phyloP scores from a whole-genome alignment of 2,797 vertebrate genomes.

The Centroberyx gerrardi region DNA sequence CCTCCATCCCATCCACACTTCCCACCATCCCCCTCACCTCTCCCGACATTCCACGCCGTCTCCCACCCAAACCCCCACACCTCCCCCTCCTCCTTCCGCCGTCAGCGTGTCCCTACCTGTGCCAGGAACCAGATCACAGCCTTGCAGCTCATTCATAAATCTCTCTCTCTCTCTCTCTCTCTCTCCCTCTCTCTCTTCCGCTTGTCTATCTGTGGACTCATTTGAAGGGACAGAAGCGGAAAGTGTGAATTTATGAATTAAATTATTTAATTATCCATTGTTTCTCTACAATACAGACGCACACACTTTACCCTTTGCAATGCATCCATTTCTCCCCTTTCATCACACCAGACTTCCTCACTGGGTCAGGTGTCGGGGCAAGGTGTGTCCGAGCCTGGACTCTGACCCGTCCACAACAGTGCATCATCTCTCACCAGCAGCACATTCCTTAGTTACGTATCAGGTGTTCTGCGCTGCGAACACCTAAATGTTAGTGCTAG shows the following conservation, averaged over 20 bases:
- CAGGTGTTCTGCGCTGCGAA: constrained; percentile 60
- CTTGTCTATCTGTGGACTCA: constrained; percentile 16
- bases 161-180: constrained; percentile 29
- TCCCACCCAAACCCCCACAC: constrained; percentile 29
- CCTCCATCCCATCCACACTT: constrained; percentile 10
- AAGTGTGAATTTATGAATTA: neutral
- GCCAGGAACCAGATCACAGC: constrained; percentile 52
- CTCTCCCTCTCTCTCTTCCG: neutral
- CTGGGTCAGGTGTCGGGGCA: constrained; percentile 27
- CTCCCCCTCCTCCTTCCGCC: constrained; percentile 41
- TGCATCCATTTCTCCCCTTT: constrained; percentile 5
- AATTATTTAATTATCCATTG: neutral
- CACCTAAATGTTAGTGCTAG: constrained; percentile 66
- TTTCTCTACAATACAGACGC: neutral
- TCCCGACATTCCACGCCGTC: constrained; percentile 48
- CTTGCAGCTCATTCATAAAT: constrained; percentile 65
- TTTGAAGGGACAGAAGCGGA: constrained; percentile 6
- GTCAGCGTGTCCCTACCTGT: constrained; percentile 74
- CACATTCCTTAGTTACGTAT: constrained; percentile 75
- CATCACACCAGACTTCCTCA: neutral
- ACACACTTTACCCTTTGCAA: neutral
- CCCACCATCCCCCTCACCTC: constrained; percentile 2
- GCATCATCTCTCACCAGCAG: constrained; percentile 40
- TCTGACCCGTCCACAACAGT: constrained; percentile 49
- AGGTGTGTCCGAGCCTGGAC: constrained; percentile 40